These are phyloP conservation scores for Araneus ventricosus DNA, from an alignment of 1,140 invertebrate species.

Conservation along the genomic window DNA sequence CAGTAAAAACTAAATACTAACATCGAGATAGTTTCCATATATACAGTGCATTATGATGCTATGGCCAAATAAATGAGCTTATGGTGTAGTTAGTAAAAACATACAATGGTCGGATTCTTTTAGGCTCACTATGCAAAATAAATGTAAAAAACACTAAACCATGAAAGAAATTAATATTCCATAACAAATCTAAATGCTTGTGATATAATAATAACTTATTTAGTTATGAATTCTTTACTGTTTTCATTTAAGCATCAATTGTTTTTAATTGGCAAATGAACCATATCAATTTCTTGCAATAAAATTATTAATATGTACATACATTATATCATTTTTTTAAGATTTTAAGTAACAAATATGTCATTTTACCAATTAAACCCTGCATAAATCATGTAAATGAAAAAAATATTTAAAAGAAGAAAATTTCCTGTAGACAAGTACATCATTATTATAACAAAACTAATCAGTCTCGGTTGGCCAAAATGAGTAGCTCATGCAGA, in stretches of 20 bases:
- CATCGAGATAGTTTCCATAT: slow-evolving; percentile 37
- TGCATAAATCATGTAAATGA: neutral
- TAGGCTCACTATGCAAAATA: neutral
- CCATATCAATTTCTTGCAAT: no score
- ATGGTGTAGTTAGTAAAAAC: neutral
- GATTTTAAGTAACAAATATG: no score
- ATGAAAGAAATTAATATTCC: no score
- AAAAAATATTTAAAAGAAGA: neutral
- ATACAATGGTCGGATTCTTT: neutral
- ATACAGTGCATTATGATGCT: slow-evolving; percentile 44
- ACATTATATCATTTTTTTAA: no score
- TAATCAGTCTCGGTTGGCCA: neutral
- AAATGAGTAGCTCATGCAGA: slow-evolving; percentile 18
- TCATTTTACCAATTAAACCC: no score
- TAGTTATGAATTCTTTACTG: no score
- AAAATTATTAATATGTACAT: no score
- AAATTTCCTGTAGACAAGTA: neutral
- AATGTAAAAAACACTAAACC: neutral
- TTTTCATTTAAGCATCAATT: no score
- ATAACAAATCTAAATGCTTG: no score
- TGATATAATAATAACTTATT: no score
- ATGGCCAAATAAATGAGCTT: slow-evolving; percentile 32
- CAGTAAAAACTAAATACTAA: slow-evolving; percentile 38
- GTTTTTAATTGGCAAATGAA: no score
- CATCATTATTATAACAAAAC: neutral